Percentiles rank a stretch among this genome's conserved stretches.
Conservation (phyloP, 1,140 invertebrate species). For the Coenobita brevimanus region DNA sequence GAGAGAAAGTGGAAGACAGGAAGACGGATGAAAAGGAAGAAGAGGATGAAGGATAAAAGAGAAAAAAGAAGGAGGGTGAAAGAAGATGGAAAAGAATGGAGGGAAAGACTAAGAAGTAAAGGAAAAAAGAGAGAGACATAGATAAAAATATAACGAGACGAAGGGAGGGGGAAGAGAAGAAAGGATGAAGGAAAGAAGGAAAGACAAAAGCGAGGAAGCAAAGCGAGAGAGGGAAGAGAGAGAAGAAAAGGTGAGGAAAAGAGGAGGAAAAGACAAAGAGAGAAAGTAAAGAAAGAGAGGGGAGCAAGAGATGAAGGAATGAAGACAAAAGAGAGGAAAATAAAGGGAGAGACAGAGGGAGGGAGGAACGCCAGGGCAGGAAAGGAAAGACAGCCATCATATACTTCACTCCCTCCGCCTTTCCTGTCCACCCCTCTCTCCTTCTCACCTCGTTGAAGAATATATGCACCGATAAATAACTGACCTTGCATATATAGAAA, state of each 20-base stretch:
- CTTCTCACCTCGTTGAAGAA: too few species aligned
- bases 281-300: background rate
- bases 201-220: background rate
- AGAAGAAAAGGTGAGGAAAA: background rate
- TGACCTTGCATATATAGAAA: too few species aligned
- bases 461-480: too few species aligned
- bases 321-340: background rate
- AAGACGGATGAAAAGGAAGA: background rate
- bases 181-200: background rate
- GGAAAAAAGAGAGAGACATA: constrained; percentile 13
- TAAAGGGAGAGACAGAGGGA: background rate
- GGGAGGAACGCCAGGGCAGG: background rate
- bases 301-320: background rate
- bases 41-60: background rate
- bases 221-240: constrained; percentile 8
- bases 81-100: constrained; percentile 2
- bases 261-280: too few species aligned
- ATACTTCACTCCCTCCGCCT: too few species aligned
- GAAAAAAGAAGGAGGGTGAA: background rate
- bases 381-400: background rate
- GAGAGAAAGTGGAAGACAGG: background rate
- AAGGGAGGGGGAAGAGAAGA: background rate
- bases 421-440: too few species aligned
- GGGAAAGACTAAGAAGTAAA: background rate
- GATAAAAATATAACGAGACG: background rate